These are phyloP conservation scores for Emydoidea blandingii DNA, from an alignment of 2,797 vertebrate species.

Conservation along the genomic window DNA sequence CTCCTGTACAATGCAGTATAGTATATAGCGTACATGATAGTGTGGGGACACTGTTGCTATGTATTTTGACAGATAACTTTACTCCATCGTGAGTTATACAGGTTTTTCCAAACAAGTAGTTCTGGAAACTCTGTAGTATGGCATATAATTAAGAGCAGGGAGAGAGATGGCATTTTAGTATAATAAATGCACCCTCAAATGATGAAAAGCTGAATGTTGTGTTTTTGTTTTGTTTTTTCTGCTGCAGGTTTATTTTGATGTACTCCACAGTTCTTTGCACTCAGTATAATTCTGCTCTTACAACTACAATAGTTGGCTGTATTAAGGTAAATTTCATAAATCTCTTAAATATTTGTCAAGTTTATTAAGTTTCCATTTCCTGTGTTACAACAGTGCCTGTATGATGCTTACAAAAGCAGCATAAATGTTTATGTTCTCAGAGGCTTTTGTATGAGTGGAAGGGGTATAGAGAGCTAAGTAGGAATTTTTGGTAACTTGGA, in stretches of 20 bases:
- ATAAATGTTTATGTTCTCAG: not conserved
- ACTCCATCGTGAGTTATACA: not conserved
- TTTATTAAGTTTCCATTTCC: not conserved
- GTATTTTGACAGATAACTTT: not conserved
- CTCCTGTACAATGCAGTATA: not conserved
- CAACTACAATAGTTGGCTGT: conserved; percentile 97
- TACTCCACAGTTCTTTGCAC: conserved; percentile 96
- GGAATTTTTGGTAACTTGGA: no score
- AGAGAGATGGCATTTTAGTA: rapidly evolving
- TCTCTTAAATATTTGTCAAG: not conserved
- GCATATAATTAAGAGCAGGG: rapidly evolving
- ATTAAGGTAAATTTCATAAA: conserved; percentile 87
- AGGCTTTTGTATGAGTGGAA: not conserved
- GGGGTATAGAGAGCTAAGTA: not conserved
- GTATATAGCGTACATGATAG: not conserved
- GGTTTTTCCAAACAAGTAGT: rapidly evolving
- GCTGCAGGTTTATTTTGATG: conserved; percentile 92
- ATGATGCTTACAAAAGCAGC: not conserved
- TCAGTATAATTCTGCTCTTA: conserved; percentile 96
- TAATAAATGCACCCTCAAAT: rapidly evolving
- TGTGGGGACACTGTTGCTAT: not conserved
- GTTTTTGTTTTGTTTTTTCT: not conserved
- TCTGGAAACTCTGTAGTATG: rapidly evolving
- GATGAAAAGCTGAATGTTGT: rapidly evolving
- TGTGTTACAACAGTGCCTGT: not conserved